Percentiles rank a stretch among this genome's conserved stretches.
These are phyloP conservation scores for Leptopilina boulardi DNA, from an alignment of 1,140 invertebrate genomes.

Conservation along the genomic window DNA sequence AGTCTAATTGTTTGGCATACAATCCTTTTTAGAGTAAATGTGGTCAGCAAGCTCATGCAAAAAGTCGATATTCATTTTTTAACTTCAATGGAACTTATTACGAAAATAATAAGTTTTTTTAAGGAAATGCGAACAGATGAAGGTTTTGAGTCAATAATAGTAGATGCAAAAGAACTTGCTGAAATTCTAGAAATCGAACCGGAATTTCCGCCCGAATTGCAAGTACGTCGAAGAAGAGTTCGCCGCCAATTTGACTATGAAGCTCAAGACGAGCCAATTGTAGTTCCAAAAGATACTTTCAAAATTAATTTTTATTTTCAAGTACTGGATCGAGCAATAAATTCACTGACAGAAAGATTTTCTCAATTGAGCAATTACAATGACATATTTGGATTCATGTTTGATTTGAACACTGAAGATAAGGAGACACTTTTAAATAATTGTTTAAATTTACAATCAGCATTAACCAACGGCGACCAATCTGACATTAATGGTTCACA, in stretches of 20 bases:
- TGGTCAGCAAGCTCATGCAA: constrained; percentile 31
- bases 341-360: not conserved
- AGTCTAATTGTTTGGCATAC: constrained; percentile 25
- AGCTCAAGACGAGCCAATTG: constrained; percentile 10
- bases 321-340: constrained; percentile 18
- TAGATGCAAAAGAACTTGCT: constrained; percentile 31
- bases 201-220: not conserved
- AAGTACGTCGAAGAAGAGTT: constrained; percentile 21
- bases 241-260: constrained; percentile 25
- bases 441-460: not conserved
- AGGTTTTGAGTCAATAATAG: constrained; percentile 28
- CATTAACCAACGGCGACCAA: not conserved
- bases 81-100: not conserved
- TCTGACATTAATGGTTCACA: not conserved
- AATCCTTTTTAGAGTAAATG: constrained; percentile 5
- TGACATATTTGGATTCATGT: not conserved
- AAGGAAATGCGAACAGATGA: constrained; percentile 16
- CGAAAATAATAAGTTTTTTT: not conserved
- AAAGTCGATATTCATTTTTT: not conserved
- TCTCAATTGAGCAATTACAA: not conserved
- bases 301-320: constrained; percentile 31
- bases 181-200: constrained; percentile 11
- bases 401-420: not conserved
- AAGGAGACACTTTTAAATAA: not conserved
- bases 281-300: not conserved